phyloP scores from a whole-genome alignment of 92 coral and sea anemone genomes.

The Epizoanthus rinbou region DNA sequence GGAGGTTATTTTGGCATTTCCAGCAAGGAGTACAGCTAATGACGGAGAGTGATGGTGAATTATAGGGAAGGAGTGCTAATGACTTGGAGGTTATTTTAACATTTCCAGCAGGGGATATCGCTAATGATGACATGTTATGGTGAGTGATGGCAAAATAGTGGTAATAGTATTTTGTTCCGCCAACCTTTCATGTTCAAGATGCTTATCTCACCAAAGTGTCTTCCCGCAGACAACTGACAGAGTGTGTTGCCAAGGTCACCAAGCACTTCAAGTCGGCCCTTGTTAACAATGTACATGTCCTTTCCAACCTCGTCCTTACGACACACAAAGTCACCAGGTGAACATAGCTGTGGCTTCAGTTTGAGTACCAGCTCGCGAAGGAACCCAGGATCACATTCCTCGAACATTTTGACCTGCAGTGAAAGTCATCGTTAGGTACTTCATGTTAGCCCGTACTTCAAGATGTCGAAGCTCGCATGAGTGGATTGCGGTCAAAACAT shows the following conservation, averaged over 20 bases:
- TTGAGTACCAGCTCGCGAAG: constrained; percentile 87
- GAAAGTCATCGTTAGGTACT: neutral
- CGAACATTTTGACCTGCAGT: constrained; percentile 82
- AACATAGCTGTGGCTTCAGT: constrained; percentile 80
- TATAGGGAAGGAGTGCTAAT: too few species aligned
- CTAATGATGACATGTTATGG: too few species aligned
- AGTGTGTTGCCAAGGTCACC: constrained; percentile 76
- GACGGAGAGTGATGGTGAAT: too few species aligned
- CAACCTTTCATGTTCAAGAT: constrained; percentile 78
- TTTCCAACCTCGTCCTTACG: constrained; percentile 92
- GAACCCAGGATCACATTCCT: constrained; percentile 91
- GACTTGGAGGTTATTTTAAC: too few species aligned
- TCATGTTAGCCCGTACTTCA: too few species aligned
- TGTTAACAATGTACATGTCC: constrained; percentile 95
- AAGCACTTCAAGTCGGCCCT: constrained; percentile 82
- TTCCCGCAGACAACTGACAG: constrained; percentile 86
- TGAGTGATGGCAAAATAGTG: too few species aligned
- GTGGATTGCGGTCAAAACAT: too few species aligned
- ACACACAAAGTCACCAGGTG: constrained; percentile 93
- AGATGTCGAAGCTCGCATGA: too few species aligned
- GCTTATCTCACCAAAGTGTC: constrained; percentile 97
- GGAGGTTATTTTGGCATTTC: too few species aligned
- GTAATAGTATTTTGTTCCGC: too few species aligned
- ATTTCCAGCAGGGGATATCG: too few species aligned
- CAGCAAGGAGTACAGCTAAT: too few species aligned